Conservation (phyloP, 2,888 invertebrate species). For the Timema podura region DNA sequence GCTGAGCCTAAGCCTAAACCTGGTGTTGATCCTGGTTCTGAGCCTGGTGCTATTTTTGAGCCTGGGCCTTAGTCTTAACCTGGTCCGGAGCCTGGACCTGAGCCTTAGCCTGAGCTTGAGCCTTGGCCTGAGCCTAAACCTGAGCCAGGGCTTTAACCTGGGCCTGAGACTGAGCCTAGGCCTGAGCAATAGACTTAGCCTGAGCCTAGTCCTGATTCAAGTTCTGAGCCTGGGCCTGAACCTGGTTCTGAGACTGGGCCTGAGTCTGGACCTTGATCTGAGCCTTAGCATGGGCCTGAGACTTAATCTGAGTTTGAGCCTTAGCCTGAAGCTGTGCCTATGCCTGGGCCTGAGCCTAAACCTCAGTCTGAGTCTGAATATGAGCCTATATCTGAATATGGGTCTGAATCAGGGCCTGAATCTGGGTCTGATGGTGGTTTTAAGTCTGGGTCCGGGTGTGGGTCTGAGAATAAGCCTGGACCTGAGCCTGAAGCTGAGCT, state of each 20-base stretch:
- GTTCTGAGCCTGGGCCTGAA: constrained; percentile 7
- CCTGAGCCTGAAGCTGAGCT: constrained; percentile 3
- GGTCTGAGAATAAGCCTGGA: background rate
- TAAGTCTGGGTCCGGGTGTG: constrained; percentile 26
- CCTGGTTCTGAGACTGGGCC: background rate
- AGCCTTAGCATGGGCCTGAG: background rate
- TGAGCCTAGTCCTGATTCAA: background rate
- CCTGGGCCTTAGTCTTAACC: background rate
- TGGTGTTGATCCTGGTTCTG: constrained; percentile 6
- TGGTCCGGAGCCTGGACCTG: constrained; percentile 32
- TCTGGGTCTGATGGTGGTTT: constrained; percentile 33
- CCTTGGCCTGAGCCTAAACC: constrained; percentile 25
- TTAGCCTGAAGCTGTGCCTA: constrained; percentile 27
- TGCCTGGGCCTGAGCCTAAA: constrained; percentile 39
- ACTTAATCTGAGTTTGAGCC: constrained; percentile 27
- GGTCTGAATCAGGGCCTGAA: constrained; percentile 26
- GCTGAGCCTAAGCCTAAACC: constrained; percentile 27
- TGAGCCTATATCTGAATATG: constrained; percentile 18
- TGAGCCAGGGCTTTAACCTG: constrained; percentile 19
- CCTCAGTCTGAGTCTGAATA: constrained; percentile 15
- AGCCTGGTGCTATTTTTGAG: background rate
- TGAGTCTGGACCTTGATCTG: background rate
- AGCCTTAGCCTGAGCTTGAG: constrained; percentile 32
- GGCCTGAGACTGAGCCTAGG: background rate
- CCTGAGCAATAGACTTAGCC: background rate